These are phyloP conservation scores for Coecobrya sp. DNA, from an alignment of 2,888 invertebrate genomes.

Conservation along the genomic window DNA sequence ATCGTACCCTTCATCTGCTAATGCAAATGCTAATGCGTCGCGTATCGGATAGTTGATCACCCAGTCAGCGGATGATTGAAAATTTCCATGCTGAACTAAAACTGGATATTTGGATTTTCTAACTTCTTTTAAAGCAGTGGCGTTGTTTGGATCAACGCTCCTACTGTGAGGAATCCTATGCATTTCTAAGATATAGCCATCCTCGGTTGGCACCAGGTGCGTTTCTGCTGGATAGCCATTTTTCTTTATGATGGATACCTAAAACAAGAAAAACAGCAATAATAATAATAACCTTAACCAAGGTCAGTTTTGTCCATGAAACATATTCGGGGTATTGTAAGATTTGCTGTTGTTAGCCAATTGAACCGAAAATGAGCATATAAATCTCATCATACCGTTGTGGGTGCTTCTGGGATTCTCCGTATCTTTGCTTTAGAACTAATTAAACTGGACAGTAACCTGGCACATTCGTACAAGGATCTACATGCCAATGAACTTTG, in stretches of 20 bases:
- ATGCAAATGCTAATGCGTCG: constrained; percentile 88
- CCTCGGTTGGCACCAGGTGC: constrained; percentile 88
- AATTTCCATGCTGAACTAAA: constrained; percentile 93
- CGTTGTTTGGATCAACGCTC: constrained; percentile 87
- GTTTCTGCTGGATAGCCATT: constrained; percentile 89
- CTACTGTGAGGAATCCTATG: constrained; percentile 89
- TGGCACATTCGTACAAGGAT: constrained; percentile 66
- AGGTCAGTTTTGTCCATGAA: neutral
- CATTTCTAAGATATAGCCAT: constrained; percentile 89
- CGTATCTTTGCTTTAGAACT: constrained; percentile 74
- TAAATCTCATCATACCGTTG: constrained; percentile 53
- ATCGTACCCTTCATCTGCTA: constrained; percentile 88
- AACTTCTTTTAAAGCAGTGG: constrained; percentile 13
- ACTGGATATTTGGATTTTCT: constrained; percentile 56
- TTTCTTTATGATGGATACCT: constrained; percentile 88
- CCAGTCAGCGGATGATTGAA: constrained; percentile 94
- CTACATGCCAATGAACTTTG: constrained; percentile 67
- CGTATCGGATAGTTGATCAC: constrained; percentile 91
- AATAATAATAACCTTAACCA: neutral
- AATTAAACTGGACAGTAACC: constrained; percentile 71
- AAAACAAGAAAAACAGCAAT: neutral
- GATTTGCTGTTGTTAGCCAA: neutral
- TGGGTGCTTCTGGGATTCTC: constrained; percentile 72
- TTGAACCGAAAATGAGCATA: neutral
- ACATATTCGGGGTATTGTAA: neutral